phyloP scores from a whole-genome alignment of 2,888 invertebrate species.

The Clistopyga incitator region DNA sequence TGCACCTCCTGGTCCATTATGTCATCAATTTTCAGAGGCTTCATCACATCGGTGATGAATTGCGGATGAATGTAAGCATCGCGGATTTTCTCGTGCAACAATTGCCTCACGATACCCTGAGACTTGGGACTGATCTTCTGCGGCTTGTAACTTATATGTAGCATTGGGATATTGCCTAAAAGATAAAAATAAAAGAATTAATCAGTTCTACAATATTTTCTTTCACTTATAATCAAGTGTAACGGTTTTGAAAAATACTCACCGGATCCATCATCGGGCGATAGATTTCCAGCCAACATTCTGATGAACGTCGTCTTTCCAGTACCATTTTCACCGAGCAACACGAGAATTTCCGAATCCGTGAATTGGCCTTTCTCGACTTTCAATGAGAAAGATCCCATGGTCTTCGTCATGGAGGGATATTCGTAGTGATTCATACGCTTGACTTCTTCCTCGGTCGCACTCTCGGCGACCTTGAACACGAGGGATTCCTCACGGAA shows the following conservation, averaged over 20 bases:
- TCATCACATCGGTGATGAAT: constrained; percentile 99
- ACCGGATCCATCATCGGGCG: constrained; percentile 93
- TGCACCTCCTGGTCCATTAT: constrained; percentile 99
- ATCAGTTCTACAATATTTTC: no score
- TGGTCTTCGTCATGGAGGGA: constrained; percentile 95
- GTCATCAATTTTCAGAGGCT: constrained; percentile 98
- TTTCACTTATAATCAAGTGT: neutral
- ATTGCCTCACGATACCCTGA: constrained; percentile 95
- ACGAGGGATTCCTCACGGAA: constrained; percentile 98
- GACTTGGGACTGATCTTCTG: constrained; percentile 99
- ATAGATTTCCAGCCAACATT: constrained; percentile 98
- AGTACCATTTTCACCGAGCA: constrained; percentile 99
- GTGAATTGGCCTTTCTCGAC: constrained; percentile 98
- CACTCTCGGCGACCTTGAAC: constrained; percentile 99
- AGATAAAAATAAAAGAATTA: constrained; percentile 6
- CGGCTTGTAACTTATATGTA: constrained; percentile 99
- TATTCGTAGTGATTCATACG: constrained; percentile 98
- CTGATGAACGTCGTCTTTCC: constrained; percentile 99
- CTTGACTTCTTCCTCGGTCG: constrained; percentile 98
- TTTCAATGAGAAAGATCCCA: constrained; percentile 91
- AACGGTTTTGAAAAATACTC: constrained; percentile 68
- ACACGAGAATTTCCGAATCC: constrained; percentile 99
- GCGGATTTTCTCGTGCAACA: constrained; percentile 98
- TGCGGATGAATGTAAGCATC: constrained; percentile 99
- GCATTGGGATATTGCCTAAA: constrained; percentile 91